These are phyloP conservation scores for Elephas maximus DNA, from an alignment of 2,113 vertebrate genomes.

Conservation along the genomic window DNA sequence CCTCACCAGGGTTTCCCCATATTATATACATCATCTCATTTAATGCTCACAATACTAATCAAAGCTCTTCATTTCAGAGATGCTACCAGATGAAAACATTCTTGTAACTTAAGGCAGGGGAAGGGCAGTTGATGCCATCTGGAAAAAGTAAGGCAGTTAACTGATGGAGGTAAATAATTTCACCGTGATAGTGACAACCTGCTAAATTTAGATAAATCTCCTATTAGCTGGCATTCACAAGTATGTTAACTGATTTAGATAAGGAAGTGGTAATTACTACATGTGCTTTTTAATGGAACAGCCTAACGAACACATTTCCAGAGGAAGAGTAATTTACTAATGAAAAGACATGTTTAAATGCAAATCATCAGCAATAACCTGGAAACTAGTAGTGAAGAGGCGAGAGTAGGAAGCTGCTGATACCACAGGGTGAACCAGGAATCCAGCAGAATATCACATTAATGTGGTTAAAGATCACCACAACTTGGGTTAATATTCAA, in stretches of 20 bases:
- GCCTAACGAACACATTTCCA: slow-evolving; percentile 71
- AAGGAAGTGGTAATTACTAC: slow-evolving; percentile 76
- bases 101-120: background rate
- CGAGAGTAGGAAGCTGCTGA: slow-evolving; percentile 46
- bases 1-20: too few relatives aligned
- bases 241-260: slow-evolving; percentile 62
- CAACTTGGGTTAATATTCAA: background rate
- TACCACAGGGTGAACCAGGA: background rate
- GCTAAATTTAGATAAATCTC: slow-evolving; percentile 69
- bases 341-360: slow-evolving; percentile 81
- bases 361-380: slow-evolving; percentile 72
- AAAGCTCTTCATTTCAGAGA: slow-evolving; percentile 33
- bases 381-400: background rate
- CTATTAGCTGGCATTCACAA: slow-evolving; percentile 63
- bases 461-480: background rate
- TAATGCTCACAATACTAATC: background rate
- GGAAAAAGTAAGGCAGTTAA: slow-evolving; percentile 11
- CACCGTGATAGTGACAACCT: background rate
- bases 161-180: slow-evolving; percentile 1
- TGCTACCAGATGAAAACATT: slow-evolving; percentile 25
- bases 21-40: background rate
- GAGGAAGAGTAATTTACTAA: slow-evolving; percentile 73
- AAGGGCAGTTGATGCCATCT: background rate
- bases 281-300: slow-evolving; percentile 37
- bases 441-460: background rate